Conservation (phyloP, 2,888 invertebrate species). For the Oeneis ivallda region DNA sequence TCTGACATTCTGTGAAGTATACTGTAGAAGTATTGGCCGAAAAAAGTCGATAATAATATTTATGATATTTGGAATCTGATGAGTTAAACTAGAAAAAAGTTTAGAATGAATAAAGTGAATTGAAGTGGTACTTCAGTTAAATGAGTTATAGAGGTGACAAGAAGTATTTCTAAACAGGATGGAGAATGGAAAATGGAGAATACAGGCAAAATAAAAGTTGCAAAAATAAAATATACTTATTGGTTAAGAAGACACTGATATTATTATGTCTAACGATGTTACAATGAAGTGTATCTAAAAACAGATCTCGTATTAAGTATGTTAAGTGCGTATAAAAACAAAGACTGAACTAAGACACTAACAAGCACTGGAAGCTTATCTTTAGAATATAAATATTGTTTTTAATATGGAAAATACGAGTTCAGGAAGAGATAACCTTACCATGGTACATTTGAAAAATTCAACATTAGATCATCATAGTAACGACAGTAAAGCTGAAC, state of each 20-base stretch:
- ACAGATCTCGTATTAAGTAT: neutral
- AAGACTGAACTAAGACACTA: neutral
- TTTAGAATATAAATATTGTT: neutral
- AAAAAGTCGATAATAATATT: neutral
- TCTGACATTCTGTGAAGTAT: neutral
- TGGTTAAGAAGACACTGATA: neutral
- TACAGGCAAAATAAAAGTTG: neutral
- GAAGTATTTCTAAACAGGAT: no score
- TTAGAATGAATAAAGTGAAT: neutral
- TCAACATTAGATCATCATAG: no score
- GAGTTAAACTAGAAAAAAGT: neutral
- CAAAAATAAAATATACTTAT: no score
- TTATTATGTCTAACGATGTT: neutral
- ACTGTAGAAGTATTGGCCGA: neutral
- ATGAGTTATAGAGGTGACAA: no score
- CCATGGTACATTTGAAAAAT: neutral
- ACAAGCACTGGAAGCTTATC: conserved; percentile 5
- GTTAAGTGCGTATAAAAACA: no score
- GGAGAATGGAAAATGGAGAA: neutral
- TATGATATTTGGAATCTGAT: neutral
- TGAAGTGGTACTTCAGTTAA: neutral
- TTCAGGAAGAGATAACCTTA: neutral
- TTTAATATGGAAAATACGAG: neutral
- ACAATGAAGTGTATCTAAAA: neutral
- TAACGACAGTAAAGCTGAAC: neutral